Evolutionary conservation across 1,140 invertebrate genomes (phyloP), one percentile per base, ranked within the genome.

Genomic region (Brachionus sp.): DNA sequence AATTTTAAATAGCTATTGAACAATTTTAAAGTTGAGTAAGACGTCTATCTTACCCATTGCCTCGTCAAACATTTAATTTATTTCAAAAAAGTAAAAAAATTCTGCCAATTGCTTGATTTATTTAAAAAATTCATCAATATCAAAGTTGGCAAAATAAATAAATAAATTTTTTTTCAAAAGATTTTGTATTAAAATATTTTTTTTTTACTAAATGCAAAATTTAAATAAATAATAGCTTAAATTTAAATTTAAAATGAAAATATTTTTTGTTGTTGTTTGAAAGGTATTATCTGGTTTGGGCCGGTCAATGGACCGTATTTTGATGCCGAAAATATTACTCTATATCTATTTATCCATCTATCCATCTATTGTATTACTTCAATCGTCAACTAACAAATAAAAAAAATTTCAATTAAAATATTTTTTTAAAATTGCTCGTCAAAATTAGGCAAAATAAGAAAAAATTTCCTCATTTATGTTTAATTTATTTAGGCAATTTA

Each of bases 401-500:
- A 57, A 53, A 57, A 57, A 53, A 16, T 19, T 57, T 57, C 50
- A 57, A 57, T 57, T 57, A 57, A 57, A 57, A 57, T 57, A 57
- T 57, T 57, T 57, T 57, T 57, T 57, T 9, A 57, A 57, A 57
- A 57, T 57, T 57, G 50, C 50, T 57, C 16, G 50, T 57, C 50
- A 57, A 57, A 57, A 57, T 57, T 57, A 3, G 29, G 29, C 29
- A 29, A 29, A 29, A 57, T 16, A 2, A 57, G 19, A 57, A 50
- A 57, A 57, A 57, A 57, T 57, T 57, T 19, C 50, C 50, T 57
- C 50, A 57, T 57, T 57, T 57, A 7, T 42, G 12, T 42, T 7
- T 42, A 57, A 57, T 57, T 57, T 57, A 23, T 57, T 57, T 57
- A 57, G 50, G 50, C 50, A 57, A 57, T 57, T 57, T 57, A 57